Evolutionary conservation across 2,888 invertebrate species (phyloP), one percentile per base, ranked within the genome.

Genomic region (Eurytoma californica): DNA sequence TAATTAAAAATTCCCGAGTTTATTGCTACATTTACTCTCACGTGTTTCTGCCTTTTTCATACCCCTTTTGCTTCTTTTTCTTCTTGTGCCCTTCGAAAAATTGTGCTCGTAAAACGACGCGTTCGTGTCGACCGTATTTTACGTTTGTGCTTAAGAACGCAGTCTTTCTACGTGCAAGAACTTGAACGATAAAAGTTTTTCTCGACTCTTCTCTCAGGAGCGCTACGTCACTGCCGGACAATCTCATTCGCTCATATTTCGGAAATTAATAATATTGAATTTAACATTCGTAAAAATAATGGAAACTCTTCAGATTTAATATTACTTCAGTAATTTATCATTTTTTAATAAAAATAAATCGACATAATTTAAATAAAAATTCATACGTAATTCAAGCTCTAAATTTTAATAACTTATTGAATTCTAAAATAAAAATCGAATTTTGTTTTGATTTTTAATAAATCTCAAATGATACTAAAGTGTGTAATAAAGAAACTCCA

Each of bases 181-280:
- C 47, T 78, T 72, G 72, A 55, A 16, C 61, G 81, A 83, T 83
- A 82, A 82, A 83, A 80, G 82, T 79, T 79, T 72, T 82, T 77
- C 73, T 83, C 69, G 72, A 83, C 76, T 72, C 66, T 55, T 60
- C 70, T 79, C 79, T 24, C 14, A 67, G 74, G 69, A 69, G 12
- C 16, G 60, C 55, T 24, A n/a, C 51, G 58, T 28, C 70, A 39
- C 73, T 47, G 78, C 67, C 58, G 72, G 47, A 79, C 68, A 63
- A 51, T 68, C 51, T 47, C 55, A 30, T 18, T 39, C 9, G 14
- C 0, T 14, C n/a, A 30, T 65, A 16, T 55, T 57, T 47, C 47
- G 24, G n/a, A 47, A n/a, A 73, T 73, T 73, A 66, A 73, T 55
- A 55, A 63, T 49, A 57, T 73, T 73, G 65, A 73, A 57, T 57